A percentile compares a stretch with the other conserved stretches of the same genome.
These are phyloP conservation scores for Aphidius gifuensis DNA, from an alignment of 1,140 invertebrate species.

Conservation along the genomic window DNA sequence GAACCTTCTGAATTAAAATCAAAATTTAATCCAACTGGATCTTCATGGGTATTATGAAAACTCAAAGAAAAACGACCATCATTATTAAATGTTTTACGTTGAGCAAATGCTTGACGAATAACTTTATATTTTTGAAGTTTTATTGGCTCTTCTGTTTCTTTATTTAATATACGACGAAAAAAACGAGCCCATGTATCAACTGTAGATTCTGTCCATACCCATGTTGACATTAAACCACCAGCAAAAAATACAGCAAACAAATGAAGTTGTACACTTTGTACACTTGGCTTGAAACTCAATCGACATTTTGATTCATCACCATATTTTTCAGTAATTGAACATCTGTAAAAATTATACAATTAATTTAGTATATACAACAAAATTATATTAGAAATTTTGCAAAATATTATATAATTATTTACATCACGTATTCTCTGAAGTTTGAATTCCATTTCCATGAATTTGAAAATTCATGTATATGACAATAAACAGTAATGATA, in stretches of 20 bases:
- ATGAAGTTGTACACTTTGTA: constrained; percentile 78
- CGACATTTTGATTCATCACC: constrained; percentile 58
- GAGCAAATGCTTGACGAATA: constrained; percentile 85
- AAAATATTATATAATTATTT: too few relatives aligned
- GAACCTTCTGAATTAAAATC: constrained; percentile 78
- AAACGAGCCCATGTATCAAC: constrained; percentile 80
- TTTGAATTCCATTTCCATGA: constrained; percentile 70
- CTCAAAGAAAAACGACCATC: constrained; percentile 82
- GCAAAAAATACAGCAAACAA: constrained; percentile 77
- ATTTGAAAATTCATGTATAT: constrained; percentile 76
- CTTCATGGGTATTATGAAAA: constrained; percentile 79
- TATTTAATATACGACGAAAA: constrained; percentile 67
- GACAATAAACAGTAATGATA: constrained; percentile 75
- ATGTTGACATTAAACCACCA: constrained; percentile 85
- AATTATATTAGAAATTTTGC: too few relatives aligned
- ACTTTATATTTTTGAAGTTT: constrained; percentile 85
- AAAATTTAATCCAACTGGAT: constrained; percentile 85
- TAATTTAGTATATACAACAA: neutral
- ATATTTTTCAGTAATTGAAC: constrained; percentile 59
- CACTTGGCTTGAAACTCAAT: constrained; percentile 69
- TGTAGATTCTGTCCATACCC: constrained; percentile 85
- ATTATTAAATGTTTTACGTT: constrained; percentile 79
- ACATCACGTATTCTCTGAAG: constrained; percentile 68
- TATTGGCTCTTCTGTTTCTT: constrained; percentile 67
- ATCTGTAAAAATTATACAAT: constrained; percentile 50